These are phyloP conservation scores for Stegostoma tigrinum DNA, from an alignment of 2,113 vertebrate genomes.

Conservation along the genomic window DNA sequence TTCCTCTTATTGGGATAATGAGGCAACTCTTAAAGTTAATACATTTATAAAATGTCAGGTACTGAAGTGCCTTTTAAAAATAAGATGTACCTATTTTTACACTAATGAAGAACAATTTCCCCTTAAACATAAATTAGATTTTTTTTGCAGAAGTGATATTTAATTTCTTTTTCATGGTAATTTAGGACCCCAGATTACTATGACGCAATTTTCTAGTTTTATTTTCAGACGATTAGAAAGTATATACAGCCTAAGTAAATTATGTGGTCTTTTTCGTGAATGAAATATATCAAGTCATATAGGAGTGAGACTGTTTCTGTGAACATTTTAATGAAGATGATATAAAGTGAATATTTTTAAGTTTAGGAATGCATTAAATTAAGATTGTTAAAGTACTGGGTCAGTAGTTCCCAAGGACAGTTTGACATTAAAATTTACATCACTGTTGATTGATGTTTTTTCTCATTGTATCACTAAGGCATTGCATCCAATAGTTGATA, in stretches of 20 bases:
- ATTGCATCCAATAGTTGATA: background rate
- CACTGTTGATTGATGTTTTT: background rate
- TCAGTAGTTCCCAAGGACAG: background rate
- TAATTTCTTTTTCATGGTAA: background rate
- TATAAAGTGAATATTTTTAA: background rate
- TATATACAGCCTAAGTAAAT: background rate
- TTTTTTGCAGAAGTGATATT: background rate
- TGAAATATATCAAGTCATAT: background rate
- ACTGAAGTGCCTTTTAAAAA: background rate
- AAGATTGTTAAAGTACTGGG: background rate
- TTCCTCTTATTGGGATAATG: slow-evolving; percentile 28
- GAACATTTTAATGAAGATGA: background rate
- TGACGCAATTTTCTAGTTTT: background rate
- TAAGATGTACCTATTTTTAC: background rate
- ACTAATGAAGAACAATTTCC: slow-evolving; percentile 14
- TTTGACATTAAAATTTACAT: background rate
- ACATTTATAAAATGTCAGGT: background rate
- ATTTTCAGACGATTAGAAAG: background rate
- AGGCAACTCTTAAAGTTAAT: slow-evolving; percentile 17
- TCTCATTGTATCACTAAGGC: background rate
- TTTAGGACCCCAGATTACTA: background rate
- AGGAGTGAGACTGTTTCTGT: background rate
- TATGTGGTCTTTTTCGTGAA: background rate
- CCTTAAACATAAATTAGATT: background rate
- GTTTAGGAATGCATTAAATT: background rate